These are phyloP conservation scores for Recurvirostra avosetta DNA, from an alignment of 2,113 vertebrate genomes.

Conservation along the genomic window DNA sequence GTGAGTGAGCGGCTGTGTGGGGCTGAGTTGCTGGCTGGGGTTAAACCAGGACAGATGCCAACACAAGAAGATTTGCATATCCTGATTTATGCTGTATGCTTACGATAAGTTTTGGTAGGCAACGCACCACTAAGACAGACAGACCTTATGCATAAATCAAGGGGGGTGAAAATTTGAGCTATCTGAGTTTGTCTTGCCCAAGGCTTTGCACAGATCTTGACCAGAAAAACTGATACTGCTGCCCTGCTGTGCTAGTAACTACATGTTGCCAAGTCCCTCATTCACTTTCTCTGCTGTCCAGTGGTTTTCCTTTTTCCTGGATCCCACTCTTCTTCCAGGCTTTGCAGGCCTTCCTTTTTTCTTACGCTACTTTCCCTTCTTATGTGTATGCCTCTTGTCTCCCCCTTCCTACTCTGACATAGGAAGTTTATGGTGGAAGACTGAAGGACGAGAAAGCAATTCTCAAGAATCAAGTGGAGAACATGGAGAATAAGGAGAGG, in stretches of 20 bases:
- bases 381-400: rapidly evolving
- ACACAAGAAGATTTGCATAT: not conserved
- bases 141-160: not conserved
- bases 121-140: not conserved
- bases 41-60: not conserved
- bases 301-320: not conserved
- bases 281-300: not conserved
- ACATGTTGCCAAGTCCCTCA: not conserved
- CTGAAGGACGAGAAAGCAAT: not conserved
- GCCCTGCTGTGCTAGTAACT: not conserved
- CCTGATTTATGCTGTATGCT: not conserved
- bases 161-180: not conserved
- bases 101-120: not conserved
- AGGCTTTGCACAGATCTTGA: not conserved
- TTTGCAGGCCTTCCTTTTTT: not conserved
- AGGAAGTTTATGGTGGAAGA: not conserved
- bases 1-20: not conserved
- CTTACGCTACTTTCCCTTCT: not conserved
- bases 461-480: not conserved
- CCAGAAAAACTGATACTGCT: not conserved
- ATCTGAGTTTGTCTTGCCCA: not conserved
- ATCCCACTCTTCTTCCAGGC: not conserved
- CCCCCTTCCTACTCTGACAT: not conserved
- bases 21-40: not conserved
- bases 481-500: not conserved